Base-by-base conservation (phyloP, 37 sponge, comb jelly and placozoan genomes). In the Mnemiopsis leidyi region DNA sequence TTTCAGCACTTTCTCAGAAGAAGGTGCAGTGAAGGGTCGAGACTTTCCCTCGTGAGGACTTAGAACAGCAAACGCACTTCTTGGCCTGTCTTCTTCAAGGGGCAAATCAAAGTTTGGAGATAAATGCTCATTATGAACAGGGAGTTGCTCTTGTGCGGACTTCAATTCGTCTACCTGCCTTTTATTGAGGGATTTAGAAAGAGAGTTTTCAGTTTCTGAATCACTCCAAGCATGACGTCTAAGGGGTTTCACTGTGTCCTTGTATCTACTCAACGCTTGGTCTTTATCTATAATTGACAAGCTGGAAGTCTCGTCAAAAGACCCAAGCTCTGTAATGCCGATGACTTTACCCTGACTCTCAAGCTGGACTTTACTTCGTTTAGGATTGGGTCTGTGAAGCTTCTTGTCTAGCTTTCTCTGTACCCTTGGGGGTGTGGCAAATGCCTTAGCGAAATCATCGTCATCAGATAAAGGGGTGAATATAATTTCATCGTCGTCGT, bases 261-360 rank as follows among this genome's bases (percentile, higher is more conserved):
- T 77, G 36, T 34, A 32, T 32, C 20, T 1, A 5, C 20, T 26
- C 3, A 69, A 20, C 23, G 26, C 48, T 24, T 23, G 18, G 5
- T n/a, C 61, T n/a, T 85, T 40, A 33, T 38, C 61, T 2, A 40
- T 28, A 25, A 85, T 40, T 16, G 90, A 85, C 48, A 85, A 40
- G 36, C 90, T 85, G 25, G 90, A 85, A 5, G 90, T 85, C 90
- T 85, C 90, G 48, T 85, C 90, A 39, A 85, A 85, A 39, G 90
- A 85, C 0, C 61, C 90, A 1, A 85, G 29, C 30, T 85, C 90
- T 0, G 90, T 85, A 25, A n/a, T 85, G 0, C 90, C 90, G 25
- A 85, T 38, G 39, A 85, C 24, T 61, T 85, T 85, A 20, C 90
- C 90, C 38, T 77, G 26, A 16, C 32, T 77, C 33, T 77, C 36